These are phyloP conservation scores for Thecophora atra DNA, from an alignment of 2,888 invertebrate genomes.

Conservation along the genomic window DNA sequence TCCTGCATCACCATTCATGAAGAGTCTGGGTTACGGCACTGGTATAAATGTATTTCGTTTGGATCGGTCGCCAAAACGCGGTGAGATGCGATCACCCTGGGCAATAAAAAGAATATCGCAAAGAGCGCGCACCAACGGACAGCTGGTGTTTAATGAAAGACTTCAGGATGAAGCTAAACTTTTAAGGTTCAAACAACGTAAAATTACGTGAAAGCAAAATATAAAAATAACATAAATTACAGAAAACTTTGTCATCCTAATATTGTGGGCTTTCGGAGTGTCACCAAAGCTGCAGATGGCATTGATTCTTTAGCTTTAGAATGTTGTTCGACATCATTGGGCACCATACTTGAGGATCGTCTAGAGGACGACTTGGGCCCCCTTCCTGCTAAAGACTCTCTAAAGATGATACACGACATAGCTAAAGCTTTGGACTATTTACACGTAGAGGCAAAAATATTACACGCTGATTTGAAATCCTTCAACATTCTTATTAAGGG, in stretches of 20 bases:
- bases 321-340: conserved; percentile 76
- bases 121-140: conserved; percentile 53
- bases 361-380: conserved; percentile 70
- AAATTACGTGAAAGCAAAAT: conserved; percentile 32
- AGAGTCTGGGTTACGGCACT: conserved; percentile 80
- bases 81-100: conserved; percentile 82
- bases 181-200: conserved; percentile 64
- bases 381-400: conserved; percentile 72
- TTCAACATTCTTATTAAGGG: conserved; percentile 82
- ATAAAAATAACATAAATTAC: neutral
- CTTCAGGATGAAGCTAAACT: conserved; percentile 78
- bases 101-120: conserved; percentile 79
- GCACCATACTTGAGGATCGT: conserved; percentile 77
- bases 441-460: conserved; percentile 75
- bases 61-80: conserved; percentile 75
- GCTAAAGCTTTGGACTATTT: conserved; percentile 79
- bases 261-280: conserved; percentile 79
- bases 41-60: conserved; percentile 82
- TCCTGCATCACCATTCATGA: conserved; percentile 79
- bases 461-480: conserved; percentile 88
- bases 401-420: conserved; percentile 75
- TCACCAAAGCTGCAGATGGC: conserved; percentile 61
- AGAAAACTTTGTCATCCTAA: conserved; percentile 79
- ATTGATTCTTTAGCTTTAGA: conserved; percentile 80
- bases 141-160: conserved; percentile 10